Evolutionary conservation across 2,888 invertebrate genomes (phyloP), one percentile per base, ranked within the genome.

Genomic region (Dusona sp.): DNA sequence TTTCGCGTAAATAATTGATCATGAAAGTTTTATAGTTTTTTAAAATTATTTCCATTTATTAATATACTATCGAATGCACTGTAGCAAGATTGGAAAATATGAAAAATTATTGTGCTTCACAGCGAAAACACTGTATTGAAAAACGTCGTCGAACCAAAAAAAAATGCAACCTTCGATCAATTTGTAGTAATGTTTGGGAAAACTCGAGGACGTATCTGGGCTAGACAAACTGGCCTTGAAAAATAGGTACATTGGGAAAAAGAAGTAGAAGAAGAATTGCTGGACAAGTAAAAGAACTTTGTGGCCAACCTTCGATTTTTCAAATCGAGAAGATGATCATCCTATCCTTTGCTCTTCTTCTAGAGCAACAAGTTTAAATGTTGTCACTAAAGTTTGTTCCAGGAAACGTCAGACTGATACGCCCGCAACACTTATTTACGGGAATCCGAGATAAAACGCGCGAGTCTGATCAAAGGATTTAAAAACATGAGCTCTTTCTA

Each of bases 401-500:
- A 29, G 29, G 45, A 48, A 70, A 45, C 29, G 29, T 48, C 70
- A 33, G 13, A 70, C 45, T 29, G 29, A 70, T 48, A 19, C 48
- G 48, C 25, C 9, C 25, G 13, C 1, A 29, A 29, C 61, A 29
- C 61, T 61, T 25, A 61, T 61, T 61, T 29, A 61, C 29, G 61
- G 16, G 16, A 33, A 22, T 33, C 33, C 13, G 25, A 25, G 61
- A 48, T 72, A 29, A 72, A 16, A 51, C 72, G n/a, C 72, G 72
- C 51, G 33, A 64, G 29, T 61, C 42, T 16, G 42, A 9, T 64
- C 45, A 64, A 16, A 64, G 13, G 16, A 36, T 25, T 29, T n/a
- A 74, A 74, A 45, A 84, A 67, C 25, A 51, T 75, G 65, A 82
- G 82, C 78, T 72, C 75, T 67, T 25, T 29, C 64, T 29, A 29